Evolutionary conservation across 1,140 invertebrate genomes (phyloP).

Genomic region (Probaryconus sp.): DNA sequence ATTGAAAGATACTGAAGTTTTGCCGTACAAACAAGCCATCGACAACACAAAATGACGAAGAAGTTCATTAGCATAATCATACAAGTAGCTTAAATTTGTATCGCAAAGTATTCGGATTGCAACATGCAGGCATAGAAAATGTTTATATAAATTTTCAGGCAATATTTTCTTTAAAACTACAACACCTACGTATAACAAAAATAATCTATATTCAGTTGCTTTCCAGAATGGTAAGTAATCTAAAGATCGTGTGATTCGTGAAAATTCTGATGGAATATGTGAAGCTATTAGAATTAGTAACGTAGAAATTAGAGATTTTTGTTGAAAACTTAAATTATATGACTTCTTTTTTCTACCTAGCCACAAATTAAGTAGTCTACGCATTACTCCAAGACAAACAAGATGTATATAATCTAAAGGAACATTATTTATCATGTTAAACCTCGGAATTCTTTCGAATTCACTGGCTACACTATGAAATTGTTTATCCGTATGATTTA

Average conservation of each 20-base stretch:
- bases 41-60: constrained; percentile 24
- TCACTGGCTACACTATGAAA: constrained; percentile 1
- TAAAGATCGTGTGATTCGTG: constrained; percentile 68
- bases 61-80: constrained; percentile 20
- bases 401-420: constrained; percentile 68
- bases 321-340: constrained; percentile 1
- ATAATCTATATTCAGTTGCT: constrained; percentile 75
- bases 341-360: constrained; percentile 38
- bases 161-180: constrained; percentile 68
- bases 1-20: constrained; percentile 13
- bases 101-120: constrained; percentile 62
- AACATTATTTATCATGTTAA: constrained; percentile 48
- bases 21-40: neutral
- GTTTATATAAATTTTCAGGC: constrained; percentile 58
- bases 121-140: constrained; percentile 69
- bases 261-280: constrained; percentile 70
- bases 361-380: constrained; percentile 65
- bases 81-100: neutral
- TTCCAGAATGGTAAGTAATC: constrained; percentile 72
- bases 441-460: constrained; percentile 25
- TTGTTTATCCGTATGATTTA: constrained; percentile 7
- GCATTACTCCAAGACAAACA: constrained; percentile 65
- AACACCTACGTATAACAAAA: constrained; percentile 74
- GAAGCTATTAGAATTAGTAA: neutral
- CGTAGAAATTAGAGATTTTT: neutral